Percentiles rank a stretch among this genome's conserved stretches.
Conservation (phyloP, 2,888 invertebrate species). For the Oligia latruncula region DNA sequence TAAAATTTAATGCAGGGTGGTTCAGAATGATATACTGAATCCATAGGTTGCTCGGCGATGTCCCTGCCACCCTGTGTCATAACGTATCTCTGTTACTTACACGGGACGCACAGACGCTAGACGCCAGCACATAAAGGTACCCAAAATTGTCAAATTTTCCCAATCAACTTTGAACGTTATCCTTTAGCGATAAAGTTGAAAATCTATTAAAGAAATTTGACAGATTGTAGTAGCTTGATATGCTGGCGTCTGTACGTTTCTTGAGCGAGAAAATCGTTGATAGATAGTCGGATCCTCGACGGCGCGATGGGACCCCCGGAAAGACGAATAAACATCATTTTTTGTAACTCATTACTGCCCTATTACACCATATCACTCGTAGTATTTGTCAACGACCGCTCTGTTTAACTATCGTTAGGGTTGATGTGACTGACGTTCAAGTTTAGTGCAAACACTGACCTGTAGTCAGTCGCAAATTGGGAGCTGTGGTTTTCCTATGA, state of each 20-base stretch:
- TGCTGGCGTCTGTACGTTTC: neutral
- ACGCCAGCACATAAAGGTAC: too few relatives aligned
- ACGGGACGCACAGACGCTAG: too few relatives aligned
- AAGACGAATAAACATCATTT: constrained; percentile 6
- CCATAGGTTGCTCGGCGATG: too few relatives aligned
- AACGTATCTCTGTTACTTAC: too few relatives aligned
- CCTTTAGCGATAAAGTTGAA: too few relatives aligned
- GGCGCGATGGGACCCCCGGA: neutral
- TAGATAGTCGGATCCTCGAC: neutral
- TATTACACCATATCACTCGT: neutral
- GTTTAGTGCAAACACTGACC: constrained; percentile 38
- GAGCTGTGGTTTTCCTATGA: constrained; percentile 38
- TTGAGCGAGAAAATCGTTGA: neutral
- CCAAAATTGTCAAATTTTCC: too few relatives aligned
- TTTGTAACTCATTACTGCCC: neutral
- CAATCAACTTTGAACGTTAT: too few relatives aligned
- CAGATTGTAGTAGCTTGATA: too few relatives aligned
- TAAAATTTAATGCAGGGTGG: too few relatives aligned
- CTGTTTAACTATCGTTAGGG: constrained; percentile 57
- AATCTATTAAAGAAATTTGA: too few relatives aligned
- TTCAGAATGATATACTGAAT: too few relatives aligned
- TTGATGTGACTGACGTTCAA: constrained; percentile 41
- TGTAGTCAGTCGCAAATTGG: constrained; percentile 24
- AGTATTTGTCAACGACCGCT: constrained; percentile 41
- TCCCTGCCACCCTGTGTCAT: too few relatives aligned